A percentile compares a stretch with the other conserved stretches of the same genome.
Evolutionary conservation across 23 tunicate genomes (phyloP).

Genomic region (Halocynthia aurantium): DNA sequence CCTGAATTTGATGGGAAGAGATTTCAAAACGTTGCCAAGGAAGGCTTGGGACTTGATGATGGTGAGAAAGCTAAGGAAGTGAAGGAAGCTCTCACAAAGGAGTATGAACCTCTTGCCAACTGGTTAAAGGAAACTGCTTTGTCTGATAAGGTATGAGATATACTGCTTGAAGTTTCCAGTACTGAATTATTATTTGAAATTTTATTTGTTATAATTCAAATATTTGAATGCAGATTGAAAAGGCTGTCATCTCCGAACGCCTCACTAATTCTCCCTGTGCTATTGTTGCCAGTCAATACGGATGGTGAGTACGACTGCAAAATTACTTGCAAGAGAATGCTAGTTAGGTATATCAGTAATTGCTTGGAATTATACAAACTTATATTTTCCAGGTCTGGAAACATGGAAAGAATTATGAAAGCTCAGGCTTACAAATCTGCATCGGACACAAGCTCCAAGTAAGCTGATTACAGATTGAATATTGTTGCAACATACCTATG

Average conservation of each 20-base stretch:
- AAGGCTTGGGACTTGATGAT: conserved; percentile 88
- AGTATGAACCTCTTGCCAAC: conserved; percentile 74
- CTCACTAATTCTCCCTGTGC: conserved; percentile 89
- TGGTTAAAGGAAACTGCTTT: conserved; percentile 92
- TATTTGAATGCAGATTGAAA: conserved; percentile 60
- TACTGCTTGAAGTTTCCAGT: neutral
- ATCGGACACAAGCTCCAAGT: conserved; percentile 74
- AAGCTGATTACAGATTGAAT: conserved; percentile 23
- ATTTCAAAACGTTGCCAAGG: conserved; percentile 98
- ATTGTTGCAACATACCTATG: conserved; percentile 18
- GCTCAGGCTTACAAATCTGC: conserved; percentile 97
- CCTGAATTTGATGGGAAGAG: conserved; percentile 98
- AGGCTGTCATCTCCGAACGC: conserved; percentile 90
- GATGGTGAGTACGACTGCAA: conserved; percentile 57
- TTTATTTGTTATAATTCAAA: no score
- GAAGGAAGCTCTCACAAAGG: conserved; percentile 91
- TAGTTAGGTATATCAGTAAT: no score
- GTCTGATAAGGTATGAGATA: conserved; percentile 50
- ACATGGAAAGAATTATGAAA: conserved; percentile 99
- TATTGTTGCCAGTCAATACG: conserved; percentile 95
- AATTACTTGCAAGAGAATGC: no score
- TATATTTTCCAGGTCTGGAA: conserved; percentile 76
- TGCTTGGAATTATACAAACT: neutral
- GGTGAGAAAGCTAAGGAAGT: conserved; percentile 91
- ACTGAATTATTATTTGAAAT: no score